Evolutionary conservation across 2,113 vertebrate species (phyloP), one percentile per base, ranked within the genome.

Genomic region (Butorides virescens): DNA sequence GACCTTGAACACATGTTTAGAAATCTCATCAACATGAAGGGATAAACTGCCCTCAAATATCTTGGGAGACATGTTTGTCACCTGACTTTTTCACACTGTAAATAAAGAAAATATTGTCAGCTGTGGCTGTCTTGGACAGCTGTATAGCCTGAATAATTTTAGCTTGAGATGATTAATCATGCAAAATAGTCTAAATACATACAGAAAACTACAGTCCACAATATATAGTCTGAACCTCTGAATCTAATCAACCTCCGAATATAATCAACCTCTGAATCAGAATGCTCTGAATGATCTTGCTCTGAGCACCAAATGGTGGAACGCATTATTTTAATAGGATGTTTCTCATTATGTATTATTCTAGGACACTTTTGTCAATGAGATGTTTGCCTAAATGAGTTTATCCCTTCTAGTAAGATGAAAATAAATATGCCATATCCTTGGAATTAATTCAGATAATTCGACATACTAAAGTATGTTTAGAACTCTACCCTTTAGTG

Each of bases 371-470:
- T 73, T 74, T 63, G 42, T 78, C 81, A 95, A 89, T 67, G 61
- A 87, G 42, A 81, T 91, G 20, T 95, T 93, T 96, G 77, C 56
- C 52, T 90, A 81, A 88, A 85, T 74, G 61, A 90, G 44, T 72
- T 93, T 87, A 81, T 85, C 30, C n/a, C 77, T 78, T 66, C 37
- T 47, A 66, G 61, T 26, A 90, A 94, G 47, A 95, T 53, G 70
- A 87, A 94, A 91, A 75, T 39, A 87, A 94, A 85, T 55, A 81
- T 56, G 36, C 15, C 50, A 63, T 50, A 81, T 75, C 68, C 34
- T 87, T 78, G 74, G 52, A 74, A 93, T 87, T 84, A 88, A 87
- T 97, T 93, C 72, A 90, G 65, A 72, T 72, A 9, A 71, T 46
- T 78, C 56, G 78, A 26, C 26, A 73, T 29, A 37, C 7, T 67